These are phyloP conservation scores for Eurytoma californica DNA, from an alignment of 2,888 invertebrate species.

Conservation along the genomic window DNA sequence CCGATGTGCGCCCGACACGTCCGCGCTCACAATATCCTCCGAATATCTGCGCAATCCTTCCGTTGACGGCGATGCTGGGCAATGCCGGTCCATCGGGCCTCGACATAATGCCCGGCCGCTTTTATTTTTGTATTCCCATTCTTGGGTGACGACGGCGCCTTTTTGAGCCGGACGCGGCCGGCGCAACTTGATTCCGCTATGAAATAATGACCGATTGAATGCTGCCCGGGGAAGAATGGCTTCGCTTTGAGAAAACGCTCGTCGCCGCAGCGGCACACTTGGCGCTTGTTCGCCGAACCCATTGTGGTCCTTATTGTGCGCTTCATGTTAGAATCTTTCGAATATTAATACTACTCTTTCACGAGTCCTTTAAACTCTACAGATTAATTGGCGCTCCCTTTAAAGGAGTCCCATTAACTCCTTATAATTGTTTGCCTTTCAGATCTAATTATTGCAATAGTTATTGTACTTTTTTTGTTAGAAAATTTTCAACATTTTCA, in stretches of 20 bases:
- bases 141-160: not conserved
- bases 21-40: slow-evolving; percentile 48
- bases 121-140: slow-evolving; percentile 4
- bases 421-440: no score
- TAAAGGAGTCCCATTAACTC: not conserved
- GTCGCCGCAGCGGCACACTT: not conserved
- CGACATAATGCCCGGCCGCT: not conserved
- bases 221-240: slow-evolving; percentile 25
- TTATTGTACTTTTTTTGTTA: no score
- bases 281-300: not conserved
- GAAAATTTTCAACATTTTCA: no score
- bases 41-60: slow-evolving; percentile 62
- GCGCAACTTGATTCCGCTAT: slow-evolving; percentile 44
- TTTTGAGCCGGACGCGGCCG: slow-evolving; percentile 26
- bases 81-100: slow-evolving; percentile 33
- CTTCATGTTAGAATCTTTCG: not conserved
- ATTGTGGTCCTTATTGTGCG: slow-evolving; percentile 19
- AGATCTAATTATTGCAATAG: no score
- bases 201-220: slow-evolving; percentile 49
- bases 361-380: not conserved
- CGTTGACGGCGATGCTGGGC: slow-evolving; percentile 1
- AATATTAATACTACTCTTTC: slow-evolving; percentile 10
- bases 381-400: not conserved
- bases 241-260: slow-evolving; percentile 1
- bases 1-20: slow-evolving; percentile 9